These are phyloP conservation scores for Gallinago jamesoni DNA, from an alignment of 2,113 vertebrate species.

Conservation along the genomic window DNA sequence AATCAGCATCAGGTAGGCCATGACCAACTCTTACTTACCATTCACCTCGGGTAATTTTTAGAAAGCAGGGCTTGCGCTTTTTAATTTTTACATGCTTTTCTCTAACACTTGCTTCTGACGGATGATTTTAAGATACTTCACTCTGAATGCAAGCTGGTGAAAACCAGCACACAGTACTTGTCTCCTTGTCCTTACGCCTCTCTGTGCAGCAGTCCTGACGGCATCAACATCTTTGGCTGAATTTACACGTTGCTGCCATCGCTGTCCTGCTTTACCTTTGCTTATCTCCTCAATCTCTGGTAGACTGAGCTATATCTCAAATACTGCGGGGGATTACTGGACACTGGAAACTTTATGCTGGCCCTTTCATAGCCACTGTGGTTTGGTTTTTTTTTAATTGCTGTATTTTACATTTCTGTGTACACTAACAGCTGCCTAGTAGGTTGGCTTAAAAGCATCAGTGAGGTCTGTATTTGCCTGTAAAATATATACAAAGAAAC, in stretches of 20 bases:
- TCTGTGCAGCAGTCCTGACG: not conserved
- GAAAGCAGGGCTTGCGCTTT: not conserved
- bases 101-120: not conserved
- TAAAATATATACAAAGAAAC: conserved; percentile 17
- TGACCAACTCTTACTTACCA: not conserved
- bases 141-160: not conserved
- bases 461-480: conserved; percentile 50
- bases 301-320: not conserved
- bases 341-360: not conserved
- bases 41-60: not conserved
- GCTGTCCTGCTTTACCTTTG: not conserved
- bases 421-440: conserved; percentile 49
- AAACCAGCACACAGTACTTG: not conserved
- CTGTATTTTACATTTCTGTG: not conserved
- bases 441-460: conserved; percentile 57
- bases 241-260: not conserved
- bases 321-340: not conserved
- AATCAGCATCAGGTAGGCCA: conserved; percentile 90
- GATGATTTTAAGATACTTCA: not conserved
- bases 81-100: not conserved
- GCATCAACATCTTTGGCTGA: conserved; percentile 3
- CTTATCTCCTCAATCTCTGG: not conserved
- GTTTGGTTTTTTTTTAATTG: not conserved
- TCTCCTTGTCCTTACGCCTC: not conserved
- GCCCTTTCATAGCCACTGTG: not conserved